Conservation (phyloP, 2,888 invertebrate genomes). For the Drosophila buzzatii region DNA sequence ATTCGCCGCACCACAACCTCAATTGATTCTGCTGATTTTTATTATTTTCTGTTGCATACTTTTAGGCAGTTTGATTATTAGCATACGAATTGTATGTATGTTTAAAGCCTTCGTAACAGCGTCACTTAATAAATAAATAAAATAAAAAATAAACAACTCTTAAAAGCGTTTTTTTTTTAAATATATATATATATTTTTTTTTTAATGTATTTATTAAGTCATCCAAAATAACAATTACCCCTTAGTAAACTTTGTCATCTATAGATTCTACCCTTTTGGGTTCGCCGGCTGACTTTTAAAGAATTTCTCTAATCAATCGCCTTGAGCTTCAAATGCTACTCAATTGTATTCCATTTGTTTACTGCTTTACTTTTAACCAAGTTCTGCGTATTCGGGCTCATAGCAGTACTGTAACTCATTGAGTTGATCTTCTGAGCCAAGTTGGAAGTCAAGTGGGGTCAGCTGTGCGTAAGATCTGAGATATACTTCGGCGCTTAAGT, state of each 20-base stretch:
- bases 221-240: too few relatives aligned
- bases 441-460: constrained; percentile 76
- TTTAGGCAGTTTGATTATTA: background rate
- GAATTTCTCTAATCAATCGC: background rate
- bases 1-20: background rate
- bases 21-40: too few relatives aligned
- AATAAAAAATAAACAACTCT: too few relatives aligned
- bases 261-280: too few relatives aligned
- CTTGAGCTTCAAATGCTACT: background rate
- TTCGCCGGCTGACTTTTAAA: too few relatives aligned
- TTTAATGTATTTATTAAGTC: too few relatives aligned
- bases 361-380: background rate
- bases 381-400: background rate
- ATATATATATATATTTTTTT: too few relatives aligned
- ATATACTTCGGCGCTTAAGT: constrained; percentile 77
- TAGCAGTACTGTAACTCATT: background rate
- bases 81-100: background rate
- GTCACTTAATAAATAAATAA: too few relatives aligned
- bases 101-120: too few relatives aligned
- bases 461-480: constrained; percentile 72
- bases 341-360: background rate
- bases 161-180: too few relatives aligned
- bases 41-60: background rate
- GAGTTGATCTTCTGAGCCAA: constrained; percentile 28
- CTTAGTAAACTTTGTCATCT: too few relatives aligned